Base-by-base conservation (phyloP, 2,888 invertebrate genomes). In the Doris montereyensis region DNA sequence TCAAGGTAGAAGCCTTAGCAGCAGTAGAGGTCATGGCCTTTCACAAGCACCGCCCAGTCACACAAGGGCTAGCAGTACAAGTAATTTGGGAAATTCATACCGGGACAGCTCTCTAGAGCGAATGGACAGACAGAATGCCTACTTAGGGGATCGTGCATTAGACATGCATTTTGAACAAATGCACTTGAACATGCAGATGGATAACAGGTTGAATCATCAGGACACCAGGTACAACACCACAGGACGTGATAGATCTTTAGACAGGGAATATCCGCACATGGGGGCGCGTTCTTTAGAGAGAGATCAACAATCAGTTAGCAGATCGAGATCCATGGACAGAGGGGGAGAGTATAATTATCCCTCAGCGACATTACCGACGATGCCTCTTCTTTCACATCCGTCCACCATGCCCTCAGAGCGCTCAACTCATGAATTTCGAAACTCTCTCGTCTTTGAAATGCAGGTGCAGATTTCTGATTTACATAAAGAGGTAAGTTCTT, bases 401-500 rank as follows among this genome's bases (percentile, higher is more conserved):
- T 79, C 75, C 72, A 76, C 77, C 41, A 76, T 79, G 30, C 76
- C 74, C 34, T 76, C 82, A 58, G 82, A 81, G 35, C 81, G 80
- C 8, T 76, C 83, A 35, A 79, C 82, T 68, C 81, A 81, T 72
- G 84, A 84, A 77, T 84, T 83, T 80, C 81, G 88, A 77, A 90
- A 90, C 82, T 86, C 87, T 68, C 81, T 90, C 73, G 87, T 91
- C 76, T 86, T 91, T 68, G 90, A 91, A 82, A 85, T 91, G 32
- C 91, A 91, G 81, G 86, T 96, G 90, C 97, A 97, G 93, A 97
- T 98, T 92, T 95, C 96, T 89, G 98, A 98, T 92, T 93, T 98
- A 86, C 98, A 98, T 90, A 94, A 97, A 84, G 98, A 98, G 92
- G 79, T 79, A 60, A 58, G 76, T 13, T 26, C 8, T 10, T 52